A percentile compares a stretch with the other conserved stretches of the same genome.
Conservation (phyloP, 2,113 vertebrate species). For the Chaetodon trifascialis region DNA sequence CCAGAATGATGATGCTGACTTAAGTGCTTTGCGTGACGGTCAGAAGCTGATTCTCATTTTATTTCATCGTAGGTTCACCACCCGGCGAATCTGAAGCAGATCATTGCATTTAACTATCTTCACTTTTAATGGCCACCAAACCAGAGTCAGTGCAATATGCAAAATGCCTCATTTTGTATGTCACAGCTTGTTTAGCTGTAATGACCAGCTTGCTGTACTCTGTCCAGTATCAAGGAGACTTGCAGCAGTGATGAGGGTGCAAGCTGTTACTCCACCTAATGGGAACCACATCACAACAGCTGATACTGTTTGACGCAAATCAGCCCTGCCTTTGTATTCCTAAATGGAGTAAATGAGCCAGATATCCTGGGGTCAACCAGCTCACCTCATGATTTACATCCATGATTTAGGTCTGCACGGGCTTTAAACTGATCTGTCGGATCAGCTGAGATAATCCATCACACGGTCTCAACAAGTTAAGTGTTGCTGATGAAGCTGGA, state of each 20-base stretch:
- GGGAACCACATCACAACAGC: neutral
- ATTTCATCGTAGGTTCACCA: neutral
- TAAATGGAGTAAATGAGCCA: neutral
- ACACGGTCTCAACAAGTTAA: constrained; percentile 20
- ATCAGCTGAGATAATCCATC: constrained; percentile 35
- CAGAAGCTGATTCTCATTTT: neutral
- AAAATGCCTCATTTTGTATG: neutral
- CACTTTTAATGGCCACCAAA: no score
- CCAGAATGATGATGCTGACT: no score
- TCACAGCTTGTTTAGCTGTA: neutral
- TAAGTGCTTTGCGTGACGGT: neutral
- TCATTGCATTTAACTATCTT: neutral
- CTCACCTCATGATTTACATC: no score
- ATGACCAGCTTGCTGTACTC: neutral
- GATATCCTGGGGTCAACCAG: neutral
- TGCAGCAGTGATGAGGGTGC: neutral
- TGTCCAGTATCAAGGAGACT: neutral
- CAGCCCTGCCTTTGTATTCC: neutral
- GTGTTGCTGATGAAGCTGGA: neutral
- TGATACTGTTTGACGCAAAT: neutral
- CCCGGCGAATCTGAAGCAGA: neutral
- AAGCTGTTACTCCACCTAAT: neutral
- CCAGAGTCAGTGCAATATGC: neutral
- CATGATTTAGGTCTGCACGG: neutral
- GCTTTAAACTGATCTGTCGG: constrained; percentile 18